A percentile compares a stretch with the other conserved stretches of the same genome.
phyloP scores from a whole-genome alignment of 2,797 vertebrate species.

The Cyprinella venusta region DNA sequence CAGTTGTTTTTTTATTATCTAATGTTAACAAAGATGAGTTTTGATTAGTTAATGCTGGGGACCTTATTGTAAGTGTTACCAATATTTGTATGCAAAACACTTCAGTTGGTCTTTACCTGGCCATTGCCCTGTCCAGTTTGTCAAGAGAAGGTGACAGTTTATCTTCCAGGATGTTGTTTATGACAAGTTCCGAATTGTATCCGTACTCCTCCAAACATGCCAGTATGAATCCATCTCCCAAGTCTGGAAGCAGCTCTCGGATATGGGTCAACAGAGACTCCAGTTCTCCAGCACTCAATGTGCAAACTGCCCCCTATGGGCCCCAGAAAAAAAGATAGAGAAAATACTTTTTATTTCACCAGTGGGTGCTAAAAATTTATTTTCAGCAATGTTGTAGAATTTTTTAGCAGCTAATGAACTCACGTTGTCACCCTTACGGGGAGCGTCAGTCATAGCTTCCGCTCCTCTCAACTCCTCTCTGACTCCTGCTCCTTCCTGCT shows the following conservation, averaged over 20 bases:
- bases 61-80: not conserved
- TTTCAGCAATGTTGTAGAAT: no score
- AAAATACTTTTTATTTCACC: not conserved
- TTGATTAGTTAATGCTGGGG: not conserved
- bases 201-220: conserved; percentile 88
- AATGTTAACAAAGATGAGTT: not conserved
- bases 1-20: not conserved
- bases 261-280: conserved; percentile 93
- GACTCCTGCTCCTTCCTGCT: conserved; percentile 20
- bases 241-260: conserved; percentile 89
- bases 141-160: conserved; percentile 79
- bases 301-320: conserved; percentile 68
- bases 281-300: conserved; percentile 82
- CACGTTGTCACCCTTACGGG: conserved; percentile 66
- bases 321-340: not conserved
- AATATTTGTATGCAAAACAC: not conserved
- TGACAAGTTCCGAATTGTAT: conserved; percentile 86
- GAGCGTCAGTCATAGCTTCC: conserved; percentile 62
- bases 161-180: conserved; percentile 95
- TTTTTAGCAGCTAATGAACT: conserved; percentile 48
- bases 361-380: not conserved
- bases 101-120: conserved; percentile 74
- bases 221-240: conserved; percentile 93
- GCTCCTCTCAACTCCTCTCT: conserved; percentile 59
- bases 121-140: conserved; percentile 83